phyloP scores from a whole-genome alignment of 92 coral and sea anemone species.

The Bergia sp. region DNA sequence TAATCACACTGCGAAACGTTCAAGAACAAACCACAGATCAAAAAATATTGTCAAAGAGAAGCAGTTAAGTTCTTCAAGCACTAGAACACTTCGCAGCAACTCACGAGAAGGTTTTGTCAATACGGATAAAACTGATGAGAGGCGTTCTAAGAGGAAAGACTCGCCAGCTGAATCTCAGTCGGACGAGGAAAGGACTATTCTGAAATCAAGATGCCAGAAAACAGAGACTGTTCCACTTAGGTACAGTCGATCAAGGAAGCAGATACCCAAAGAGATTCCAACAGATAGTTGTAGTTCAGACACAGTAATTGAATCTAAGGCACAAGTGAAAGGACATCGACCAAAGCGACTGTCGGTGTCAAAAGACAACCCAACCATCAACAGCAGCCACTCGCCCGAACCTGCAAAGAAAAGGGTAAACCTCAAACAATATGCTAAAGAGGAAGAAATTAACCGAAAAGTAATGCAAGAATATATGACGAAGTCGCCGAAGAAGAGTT shows the following conservation, averaged over 20 bases:
- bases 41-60: neutral
- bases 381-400: neutral
- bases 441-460: neutral
- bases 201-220: neutral
- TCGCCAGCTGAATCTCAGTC: neutral
- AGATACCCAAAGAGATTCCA: neutral
- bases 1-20: neutral
- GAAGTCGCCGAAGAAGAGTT: conserved; percentile 14
- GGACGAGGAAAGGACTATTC: neutral
- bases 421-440: neutral
- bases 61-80: neutral
- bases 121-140: neutral
- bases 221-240: neutral
- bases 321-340: neutral
- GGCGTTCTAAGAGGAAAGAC: neutral
- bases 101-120: neutral
- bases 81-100: conserved; percentile 12
- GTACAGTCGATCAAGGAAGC: neutral
- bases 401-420: neutral
- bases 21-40: neutral
- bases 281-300: neutral
- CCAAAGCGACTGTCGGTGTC: neutral
- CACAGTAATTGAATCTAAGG: neutral
- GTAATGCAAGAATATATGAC: neutral
- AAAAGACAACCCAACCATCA: neutral